Percentiles rank a stretch among this genome's conserved stretches.
These are phyloP conservation scores for Xestia rhomboidea DNA, from an alignment of 2,888 invertebrate genomes.

Conservation along the genomic window DNA sequence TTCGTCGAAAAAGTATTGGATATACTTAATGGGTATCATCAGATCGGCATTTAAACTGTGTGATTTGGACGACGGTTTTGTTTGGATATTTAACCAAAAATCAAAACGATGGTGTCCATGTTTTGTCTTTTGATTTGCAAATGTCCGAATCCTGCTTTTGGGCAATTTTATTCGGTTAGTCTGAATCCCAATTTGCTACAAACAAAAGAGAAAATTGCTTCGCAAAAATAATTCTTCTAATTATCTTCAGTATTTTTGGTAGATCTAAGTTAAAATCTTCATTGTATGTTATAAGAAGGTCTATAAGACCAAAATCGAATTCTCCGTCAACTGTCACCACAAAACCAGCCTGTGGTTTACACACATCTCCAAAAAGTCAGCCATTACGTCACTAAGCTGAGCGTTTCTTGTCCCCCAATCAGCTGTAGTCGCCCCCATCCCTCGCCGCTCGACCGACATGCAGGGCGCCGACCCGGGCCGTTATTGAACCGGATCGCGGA, in stretches of 20 bases:
- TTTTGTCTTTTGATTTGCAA: not conserved
- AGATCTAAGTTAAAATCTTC: not conserved
- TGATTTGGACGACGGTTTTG: not conserved
- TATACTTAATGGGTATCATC: slow-evolving; percentile 16
- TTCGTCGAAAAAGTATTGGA: not conserved
- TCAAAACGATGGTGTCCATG: not conserved
- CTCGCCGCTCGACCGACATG: slow-evolving; percentile 76
- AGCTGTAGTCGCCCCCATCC: slow-evolving; percentile 62
- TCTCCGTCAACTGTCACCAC: not conserved
- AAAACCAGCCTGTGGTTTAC: slow-evolving; percentile 1
- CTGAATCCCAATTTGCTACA: not conserved
- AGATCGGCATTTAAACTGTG: not conserved
- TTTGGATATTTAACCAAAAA: not conserved
- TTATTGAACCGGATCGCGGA: slow-evolving; percentile 75
- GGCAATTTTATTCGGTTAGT: too few species aligned
- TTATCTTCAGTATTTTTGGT: not conserved
- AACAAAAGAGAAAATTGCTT: not conserved
- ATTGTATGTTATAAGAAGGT: not conserved
- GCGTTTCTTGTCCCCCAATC: slow-evolving; percentile 51
- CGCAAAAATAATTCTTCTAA: not conserved
- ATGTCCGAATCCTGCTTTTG: not conserved
- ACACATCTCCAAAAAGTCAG: slow-evolving; percentile 21
- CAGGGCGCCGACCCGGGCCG: slow-evolving; percentile 78
- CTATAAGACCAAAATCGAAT: not conserved
- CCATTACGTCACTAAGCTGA: slow-evolving; percentile 41